Base-by-base conservation (phyloP, 1,140 invertebrate genomes). In the Homarus americanus region DNA sequence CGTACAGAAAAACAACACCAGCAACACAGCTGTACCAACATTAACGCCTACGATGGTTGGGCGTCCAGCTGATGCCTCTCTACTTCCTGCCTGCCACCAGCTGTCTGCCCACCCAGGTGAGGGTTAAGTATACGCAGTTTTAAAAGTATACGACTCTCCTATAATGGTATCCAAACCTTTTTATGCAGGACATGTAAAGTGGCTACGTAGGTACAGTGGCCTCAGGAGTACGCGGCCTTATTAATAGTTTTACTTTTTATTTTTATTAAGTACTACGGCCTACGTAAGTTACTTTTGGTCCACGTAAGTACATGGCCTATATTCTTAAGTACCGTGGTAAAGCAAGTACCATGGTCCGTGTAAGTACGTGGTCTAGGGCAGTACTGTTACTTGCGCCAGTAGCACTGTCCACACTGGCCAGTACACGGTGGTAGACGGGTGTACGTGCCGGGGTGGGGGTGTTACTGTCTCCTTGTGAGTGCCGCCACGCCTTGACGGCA, bases 81-180 rank as follows among this genome's bases (percentile, higher is more conserved):
- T n/a, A n/a, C n/a, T n/a, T n/a, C n/a, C n/a, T n/a, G 72, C 79
- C 79, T 73, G 80, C 49, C 80, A 38, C 53, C 86, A 36, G 49
- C 24, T 75, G 24, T 34, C 72, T 41, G 72, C 79, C 79, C 82
- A 69, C 49, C 80, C 88, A 75, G 20, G 41, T 66, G 53, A 83
- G 88, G 80, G 88, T 83, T 83, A 90, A 90, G 44, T 82, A 53
- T 82, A 82, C 88, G 79, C 44, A 79, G 85, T 75, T 75, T 86
- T 75, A 58, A 75, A 90, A 58, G 44, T 82, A 90, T 90, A 90
- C 53, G 88, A 90, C 80, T 90, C 80, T 90, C 88, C 88, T 90
- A 90, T 83, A 82, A 38, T 84, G 88, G 88, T 84, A 90, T 90
- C 88, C 88, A 90, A 90, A 90, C 88, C 88, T 90, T 90, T 90